Base-by-base conservation (phyloP, 2,888 invertebrate species). In the Erebia palarica region DNA sequence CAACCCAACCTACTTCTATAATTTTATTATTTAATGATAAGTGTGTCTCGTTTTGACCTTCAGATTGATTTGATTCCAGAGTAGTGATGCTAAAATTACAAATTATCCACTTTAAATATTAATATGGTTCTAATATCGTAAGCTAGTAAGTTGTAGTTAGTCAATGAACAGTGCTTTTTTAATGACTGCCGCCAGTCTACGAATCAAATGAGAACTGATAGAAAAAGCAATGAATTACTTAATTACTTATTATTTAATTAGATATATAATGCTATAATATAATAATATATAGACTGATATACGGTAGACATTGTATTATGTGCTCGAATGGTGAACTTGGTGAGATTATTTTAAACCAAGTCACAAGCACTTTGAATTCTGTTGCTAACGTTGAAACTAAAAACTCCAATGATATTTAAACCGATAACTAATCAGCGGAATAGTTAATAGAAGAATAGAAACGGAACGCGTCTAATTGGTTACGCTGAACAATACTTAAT, bases 401-500 rank as follows among this genome's bases (percentile, higher is more conserved):
- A 49, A 49, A 49, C 18, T 44, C 13, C 49, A 21, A 63, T 3
- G 60, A 18, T 18, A 61, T 44, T 47, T 18, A 60, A 11, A 47
- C 13, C 65, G 16, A 53, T 65, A 65, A 16, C 21, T 44, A 66
- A 57, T 47, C 5, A 47, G 16, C 8, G 44, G 57, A 65, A 58
- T 58, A 66, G 36, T 36, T 36, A 27, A 65, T 57, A 21, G 66
- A 66, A 66, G 66, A 57, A 66, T 66, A 18, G 66, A 57, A 66
- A 44, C 55, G 57, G 47, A 63, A 49, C 9, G 44, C 44, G n/a
- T 14, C 66, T 66, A 66, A 66, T 66, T 66, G 71, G 47, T 36
- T 69, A 64, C 67, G 65, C 69, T 13, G 57, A 66, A 58, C 14
- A 47, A 57, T 66, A 57, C 44, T 44, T 66, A 68, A 72, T 72